Percentiles rank a stretch among this genome's conserved stretches.
These are phyloP conservation scores for Calypte anna DNA, from an alignment of 2,113 vertebrate species.

Conservation along the genomic window DNA sequence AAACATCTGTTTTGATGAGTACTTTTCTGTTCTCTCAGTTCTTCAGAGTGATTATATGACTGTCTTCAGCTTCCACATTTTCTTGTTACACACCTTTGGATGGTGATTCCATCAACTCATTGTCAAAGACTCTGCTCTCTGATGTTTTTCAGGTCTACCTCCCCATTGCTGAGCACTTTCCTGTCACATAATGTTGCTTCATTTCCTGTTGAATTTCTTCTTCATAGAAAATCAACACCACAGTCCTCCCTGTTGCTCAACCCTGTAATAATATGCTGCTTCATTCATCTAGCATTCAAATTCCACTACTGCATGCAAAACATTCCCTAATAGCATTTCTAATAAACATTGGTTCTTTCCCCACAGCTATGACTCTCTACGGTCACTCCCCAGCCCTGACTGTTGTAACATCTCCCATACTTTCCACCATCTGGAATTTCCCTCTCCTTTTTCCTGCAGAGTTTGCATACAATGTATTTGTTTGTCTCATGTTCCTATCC, in stretches of 20 bases:
- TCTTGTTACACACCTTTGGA: neutral
- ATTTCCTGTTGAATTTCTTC: conserved; percentile 2
- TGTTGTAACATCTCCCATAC: neutral
- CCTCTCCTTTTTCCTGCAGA: neutral
- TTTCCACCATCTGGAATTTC: neutral
- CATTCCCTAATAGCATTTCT: neutral
- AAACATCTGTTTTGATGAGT: neutral
- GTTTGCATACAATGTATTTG: neutral
- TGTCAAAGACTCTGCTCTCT: neutral
- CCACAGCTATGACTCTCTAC: neutral
- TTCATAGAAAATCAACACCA: neutral
- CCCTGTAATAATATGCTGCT: neutral
- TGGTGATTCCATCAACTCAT: neutral
- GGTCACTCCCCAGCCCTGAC: neutral
- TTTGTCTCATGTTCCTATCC: neutral
- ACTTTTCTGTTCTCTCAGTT: neutral
- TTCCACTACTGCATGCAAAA: conserved; percentile 14
- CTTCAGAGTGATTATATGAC: neutral
- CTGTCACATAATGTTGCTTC: neutral
- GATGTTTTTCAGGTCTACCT: neutral
- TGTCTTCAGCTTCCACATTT: neutral
- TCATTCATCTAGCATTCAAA: neutral
- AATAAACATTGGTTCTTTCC: conserved; percentile 17
- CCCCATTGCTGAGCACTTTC: neutral
- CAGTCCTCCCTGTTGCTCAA: neutral